A percentile compares a stretch with the other conserved stretches of the same genome.
These are phyloP conservation scores for Urocynchramus pylzowi DNA, from an alignment of 2,113 vertebrate genomes.

Conservation along the genomic window DNA sequence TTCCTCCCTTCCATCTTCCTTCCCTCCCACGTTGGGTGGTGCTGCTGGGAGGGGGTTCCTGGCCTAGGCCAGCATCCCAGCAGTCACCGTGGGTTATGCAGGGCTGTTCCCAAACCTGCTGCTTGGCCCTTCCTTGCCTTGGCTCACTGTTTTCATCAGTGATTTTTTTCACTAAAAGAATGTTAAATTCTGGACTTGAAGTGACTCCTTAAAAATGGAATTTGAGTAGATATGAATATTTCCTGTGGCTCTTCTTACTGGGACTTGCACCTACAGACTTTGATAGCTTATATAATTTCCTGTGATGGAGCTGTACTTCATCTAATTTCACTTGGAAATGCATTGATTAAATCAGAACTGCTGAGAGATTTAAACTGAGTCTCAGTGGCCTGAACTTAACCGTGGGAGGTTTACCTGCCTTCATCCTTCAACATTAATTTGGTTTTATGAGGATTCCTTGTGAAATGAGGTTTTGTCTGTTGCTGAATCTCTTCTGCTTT, in stretches of 20 bases:
- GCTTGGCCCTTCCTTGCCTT: background rate
- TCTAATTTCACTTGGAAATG: conserved; percentile 65
- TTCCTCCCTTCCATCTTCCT: background rate
- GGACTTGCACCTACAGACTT: conserved; percentile 33
- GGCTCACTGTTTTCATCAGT: background rate
- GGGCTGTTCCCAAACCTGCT: background rate
- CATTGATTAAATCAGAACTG: conserved; percentile 62
- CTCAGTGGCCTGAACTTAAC: conserved; percentile 52
- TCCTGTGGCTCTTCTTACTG: background rate
- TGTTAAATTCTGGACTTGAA: background rate
- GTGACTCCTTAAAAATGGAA: background rate
- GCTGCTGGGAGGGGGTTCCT: background rate
- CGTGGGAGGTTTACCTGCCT: conserved; percentile 56
- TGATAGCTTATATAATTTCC: conserved; percentile 54
- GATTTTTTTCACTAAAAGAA: background rate
- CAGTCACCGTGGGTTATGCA: fast-evolving
- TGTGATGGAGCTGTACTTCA: conserved; percentile 53
- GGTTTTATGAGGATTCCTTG: conserved; percentile 35
- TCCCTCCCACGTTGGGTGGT: background rate
- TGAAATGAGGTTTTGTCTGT: conserved; percentile 39
- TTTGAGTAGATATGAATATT: conserved; percentile 6
- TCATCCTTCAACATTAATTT: conserved; percentile 59
- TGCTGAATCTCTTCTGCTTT: background rate
- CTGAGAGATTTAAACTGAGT: conserved; percentile 55
- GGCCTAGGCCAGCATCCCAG: background rate